These are phyloP conservation scores for Actias luna DNA, from an alignment of 2,888 invertebrate genomes.

Conservation along the genomic window DNA sequence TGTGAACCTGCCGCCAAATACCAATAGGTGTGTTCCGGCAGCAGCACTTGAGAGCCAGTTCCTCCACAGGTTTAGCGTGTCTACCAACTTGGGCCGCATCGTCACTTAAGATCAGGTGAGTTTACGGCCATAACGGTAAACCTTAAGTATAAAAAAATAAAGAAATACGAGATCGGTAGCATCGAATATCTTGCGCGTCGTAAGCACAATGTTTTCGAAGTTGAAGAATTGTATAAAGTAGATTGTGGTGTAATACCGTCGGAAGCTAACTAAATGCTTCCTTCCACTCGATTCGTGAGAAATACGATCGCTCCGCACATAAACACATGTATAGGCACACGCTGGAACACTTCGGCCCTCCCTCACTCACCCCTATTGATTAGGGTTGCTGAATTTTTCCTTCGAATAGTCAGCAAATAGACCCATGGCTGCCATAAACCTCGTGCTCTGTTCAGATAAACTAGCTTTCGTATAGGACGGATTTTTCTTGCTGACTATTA, in stretches of 20 bases:
- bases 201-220: neutral
- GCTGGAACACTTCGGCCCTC: neutral
- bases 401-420: neutral
- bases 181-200: neutral
- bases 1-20: too few relatives aligned
- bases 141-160: too few relatives aligned
- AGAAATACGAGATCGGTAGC: neutral
- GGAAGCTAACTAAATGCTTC: slow-evolving; percentile 44
- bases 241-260: slow-evolving; percentile 9
- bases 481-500: neutral
- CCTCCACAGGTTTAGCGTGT: too few relatives aligned
- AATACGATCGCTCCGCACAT: slow-evolving; percentile 32
- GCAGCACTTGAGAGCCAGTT: too few relatives aligned
- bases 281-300: slow-evolving; percentile 42
- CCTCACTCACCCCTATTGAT: neutral
- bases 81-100: too few relatives aligned
- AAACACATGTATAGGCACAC: slow-evolving; percentile 3
- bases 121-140: too few relatives aligned
- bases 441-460: neutral
- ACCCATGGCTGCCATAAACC: too few relatives aligned
- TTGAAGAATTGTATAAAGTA: neutral
- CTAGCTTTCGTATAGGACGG: neutral
- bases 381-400: neutral
- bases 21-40: too few relatives aligned
- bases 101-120: too few relatives aligned